phyloP scores from a whole-genome alignment of 2,113 vertebrate genomes.

The Grammomys dolichurus region DNA sequence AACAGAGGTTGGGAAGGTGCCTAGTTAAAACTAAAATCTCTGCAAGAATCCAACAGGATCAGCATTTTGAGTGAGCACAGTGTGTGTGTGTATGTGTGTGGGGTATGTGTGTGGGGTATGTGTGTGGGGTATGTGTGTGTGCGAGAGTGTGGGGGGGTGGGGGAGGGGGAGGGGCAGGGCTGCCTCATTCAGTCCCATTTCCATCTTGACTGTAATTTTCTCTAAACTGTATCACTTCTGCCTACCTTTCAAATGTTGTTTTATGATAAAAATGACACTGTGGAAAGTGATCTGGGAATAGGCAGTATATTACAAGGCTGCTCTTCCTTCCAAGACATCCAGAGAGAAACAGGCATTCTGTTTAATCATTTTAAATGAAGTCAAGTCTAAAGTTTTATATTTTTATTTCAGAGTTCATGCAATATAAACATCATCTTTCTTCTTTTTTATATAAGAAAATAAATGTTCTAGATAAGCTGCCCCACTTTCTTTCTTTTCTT shows the following conservation, averaged over 20 bases:
- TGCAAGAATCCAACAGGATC: not conserved
- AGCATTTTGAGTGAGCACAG: not conserved
- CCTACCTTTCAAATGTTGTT: conserved; percentile 26
- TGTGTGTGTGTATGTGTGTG: not conserved
- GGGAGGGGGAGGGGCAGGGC: too few relatives aligned
- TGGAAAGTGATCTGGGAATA: conserved; percentile 46
- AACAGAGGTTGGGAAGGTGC: not conserved
- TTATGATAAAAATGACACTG: conserved; percentile 61
- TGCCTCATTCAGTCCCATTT: not conserved
- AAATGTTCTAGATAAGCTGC: conserved; percentile 53
- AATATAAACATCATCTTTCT: conserved; percentile 50
- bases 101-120: not conserved
- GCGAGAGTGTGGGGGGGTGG: not conserved
- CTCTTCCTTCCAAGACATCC: conserved; percentile 42
- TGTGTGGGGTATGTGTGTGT: not conserved
- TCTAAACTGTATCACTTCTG: conserved; percentile 5
- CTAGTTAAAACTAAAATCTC: not conserved
- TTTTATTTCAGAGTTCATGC: conserved; percentile 64
- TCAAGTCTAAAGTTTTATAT: conserved; percentile 65
- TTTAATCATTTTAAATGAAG: conserved; percentile 71
- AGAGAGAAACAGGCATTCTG: conserved; percentile 60
- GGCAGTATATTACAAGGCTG: conserved; percentile 42
- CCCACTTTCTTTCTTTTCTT: not conserved
- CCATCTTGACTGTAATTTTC: conserved; percentile 10
- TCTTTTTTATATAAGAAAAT: conserved; percentile 59